Conservation (phyloP, 1,140 invertebrate genomes). For the Nebria ingens region DNA sequence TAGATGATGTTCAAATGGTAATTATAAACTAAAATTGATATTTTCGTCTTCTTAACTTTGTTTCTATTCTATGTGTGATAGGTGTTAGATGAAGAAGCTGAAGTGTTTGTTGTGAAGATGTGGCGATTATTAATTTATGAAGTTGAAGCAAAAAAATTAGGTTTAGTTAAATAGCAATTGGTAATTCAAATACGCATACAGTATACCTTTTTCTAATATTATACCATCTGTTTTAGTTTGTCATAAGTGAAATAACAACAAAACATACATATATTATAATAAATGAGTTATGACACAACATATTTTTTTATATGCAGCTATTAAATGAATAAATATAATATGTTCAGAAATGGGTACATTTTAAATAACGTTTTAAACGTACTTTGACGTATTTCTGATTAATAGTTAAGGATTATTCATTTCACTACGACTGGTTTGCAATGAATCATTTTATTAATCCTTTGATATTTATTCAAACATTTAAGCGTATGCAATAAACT, state of each 20-base stretch:
- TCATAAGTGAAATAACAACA: conserved; percentile 2
- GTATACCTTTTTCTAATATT: neutral
- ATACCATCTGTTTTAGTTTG: neutral
- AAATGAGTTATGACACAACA: neutral
- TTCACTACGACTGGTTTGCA: too few species aligned
- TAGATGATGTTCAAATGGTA: conserved; percentile 98
- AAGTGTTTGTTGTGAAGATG: conserved; percentile 99
- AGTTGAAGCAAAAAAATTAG: conserved; percentile 94
- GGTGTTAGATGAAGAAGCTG: conserved; percentile 98
- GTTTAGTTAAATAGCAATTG: conserved; percentile 56
- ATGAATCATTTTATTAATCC: too few species aligned
- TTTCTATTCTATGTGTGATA: too few species aligned
- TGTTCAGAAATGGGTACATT: too few species aligned
- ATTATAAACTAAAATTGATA: too few species aligned
- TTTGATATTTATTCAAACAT: too few species aligned
- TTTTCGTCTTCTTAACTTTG: neutral
- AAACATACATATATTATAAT: neutral
- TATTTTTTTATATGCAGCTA: too few species aligned
- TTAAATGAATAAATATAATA: too few species aligned
- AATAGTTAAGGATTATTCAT: too few species aligned
- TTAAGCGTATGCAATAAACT: too few species aligned
- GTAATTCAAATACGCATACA: conserved; percentile 4
- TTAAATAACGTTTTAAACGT: too few species aligned
- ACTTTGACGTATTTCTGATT: too few species aligned
- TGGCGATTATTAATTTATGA: conserved; percentile 98